phyloP scores from a whole-genome alignment of 2,797 vertebrate species.

The Xenentodon cancila region DNA sequence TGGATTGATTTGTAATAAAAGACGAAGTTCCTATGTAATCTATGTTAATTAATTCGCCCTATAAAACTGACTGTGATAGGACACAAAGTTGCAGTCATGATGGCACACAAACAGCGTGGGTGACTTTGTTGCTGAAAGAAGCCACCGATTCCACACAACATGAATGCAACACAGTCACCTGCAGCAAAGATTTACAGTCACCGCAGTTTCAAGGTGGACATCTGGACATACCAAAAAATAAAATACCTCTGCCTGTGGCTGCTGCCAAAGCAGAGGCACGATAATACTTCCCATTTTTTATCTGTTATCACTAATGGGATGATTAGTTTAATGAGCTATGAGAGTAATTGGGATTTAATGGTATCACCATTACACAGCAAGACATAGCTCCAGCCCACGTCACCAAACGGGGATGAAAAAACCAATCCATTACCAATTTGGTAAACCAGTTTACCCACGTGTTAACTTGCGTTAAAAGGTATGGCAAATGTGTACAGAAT shows the following conservation, averaged over 20 bases:
- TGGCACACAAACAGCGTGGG: too few relatives aligned
- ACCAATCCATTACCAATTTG: background rate
- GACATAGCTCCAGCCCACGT: background rate
- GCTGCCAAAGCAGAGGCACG: background rate
- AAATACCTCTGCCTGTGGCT: background rate
- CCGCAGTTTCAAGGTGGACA: background rate
- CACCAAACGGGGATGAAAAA: slow-evolving; percentile 1
- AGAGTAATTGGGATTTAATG: slow-evolving; percentile 5
- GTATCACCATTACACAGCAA: background rate
- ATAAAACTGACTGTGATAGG: too few relatives aligned
- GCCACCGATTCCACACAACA: background rate
- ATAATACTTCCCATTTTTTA: background rate
- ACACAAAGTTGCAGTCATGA: too few relatives aligned
- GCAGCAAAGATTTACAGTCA: background rate
- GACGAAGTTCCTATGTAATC: too few relatives aligned
- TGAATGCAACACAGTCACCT: background rate
- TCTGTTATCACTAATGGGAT: background rate
- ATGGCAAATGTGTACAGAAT: background rate
- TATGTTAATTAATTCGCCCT: too few relatives aligned
- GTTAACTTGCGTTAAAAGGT: background rate
- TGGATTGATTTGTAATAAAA: background rate
- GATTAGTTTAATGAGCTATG: background rate
- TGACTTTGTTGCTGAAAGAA: background rate
- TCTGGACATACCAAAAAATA: background rate
- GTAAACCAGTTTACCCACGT: background rate